Base-by-base conservation (phyloP, 2,113 vertebrate genomes). In the Notothenia coriiceps region DNA sequence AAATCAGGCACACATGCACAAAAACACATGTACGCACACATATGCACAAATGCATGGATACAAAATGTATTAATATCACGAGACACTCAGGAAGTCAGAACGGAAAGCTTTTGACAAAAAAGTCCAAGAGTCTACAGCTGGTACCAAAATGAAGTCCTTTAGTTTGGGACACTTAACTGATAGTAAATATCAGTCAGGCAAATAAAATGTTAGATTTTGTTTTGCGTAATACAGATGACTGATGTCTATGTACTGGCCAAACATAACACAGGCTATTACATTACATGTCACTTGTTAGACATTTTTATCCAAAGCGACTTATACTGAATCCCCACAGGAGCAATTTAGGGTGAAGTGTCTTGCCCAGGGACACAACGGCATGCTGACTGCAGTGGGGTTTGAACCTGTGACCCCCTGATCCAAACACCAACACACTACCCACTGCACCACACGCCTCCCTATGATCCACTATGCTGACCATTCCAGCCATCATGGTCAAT, bases 1-100 rank as follows among this genome's bases (percentile, higher is more conserved):
- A 82, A 84, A 77, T 73, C 87, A 82, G 59, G 70, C 54, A 59
- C 25, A 74, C 44, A 64, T 10, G 25, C 52, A 57, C 63, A 70
- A 6, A 49, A 50, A 46, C 20, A 47, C 13, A 12, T 12, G 7
- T 0, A 70, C 17, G 62, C 18, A 35, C 63, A 67, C 17, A 55
- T 17, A 47, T 44, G 29, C 60, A 76, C 14, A 68, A 68, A 40
- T 65, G 49, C 11, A 68, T 9, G 49, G 17, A 40, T 14, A 56
- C 22, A 46, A 66, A 40, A 5, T 55, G 43, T 68, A 82, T 87
- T 64, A 25, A 76, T 52, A 82, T 74, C 13, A 63, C 33, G 13
- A 57, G 35, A 65, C 4, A 15, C 14, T 64, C 35, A 43, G 52
- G 9, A 50, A 22, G 50, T 84, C 46, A 66, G 59, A 72, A 6